Conservation (phyloP, 2,797 vertebrate species). For the Anas capensis region DNA sequence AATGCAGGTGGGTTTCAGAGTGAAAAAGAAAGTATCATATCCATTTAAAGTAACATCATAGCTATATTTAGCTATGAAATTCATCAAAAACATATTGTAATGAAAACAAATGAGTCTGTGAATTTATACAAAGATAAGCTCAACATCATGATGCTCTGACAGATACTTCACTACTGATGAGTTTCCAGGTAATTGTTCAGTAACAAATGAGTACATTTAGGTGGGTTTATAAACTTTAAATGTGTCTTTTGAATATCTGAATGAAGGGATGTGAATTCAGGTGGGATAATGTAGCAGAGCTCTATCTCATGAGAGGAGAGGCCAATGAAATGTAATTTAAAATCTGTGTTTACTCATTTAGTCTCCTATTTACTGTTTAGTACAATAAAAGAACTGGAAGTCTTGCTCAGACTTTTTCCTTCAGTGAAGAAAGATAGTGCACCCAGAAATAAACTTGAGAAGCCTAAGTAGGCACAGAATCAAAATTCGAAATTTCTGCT, state of each 20-base stretch:
- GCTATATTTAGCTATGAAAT: background rate
- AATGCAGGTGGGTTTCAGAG: background rate
- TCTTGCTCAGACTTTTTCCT: background rate
- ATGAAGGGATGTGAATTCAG: background rate
- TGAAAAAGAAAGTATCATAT: background rate
- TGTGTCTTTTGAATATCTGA: background rate
- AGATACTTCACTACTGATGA: background rate
- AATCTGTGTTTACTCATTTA: background rate
- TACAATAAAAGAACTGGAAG: background rate
- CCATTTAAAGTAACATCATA: background rate
- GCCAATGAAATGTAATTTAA: background rate
- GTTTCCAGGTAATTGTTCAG: background rate
- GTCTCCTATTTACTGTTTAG: background rate
- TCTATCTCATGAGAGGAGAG: background rate
- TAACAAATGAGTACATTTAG: background rate
- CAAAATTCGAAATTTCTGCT: background rate
- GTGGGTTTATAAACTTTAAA: background rate
- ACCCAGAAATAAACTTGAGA: background rate
- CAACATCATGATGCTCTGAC: background rate
- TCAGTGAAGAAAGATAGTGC: background rate
- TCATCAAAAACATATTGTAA: background rate
- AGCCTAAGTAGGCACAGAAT: background rate
- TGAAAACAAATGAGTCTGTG: background rate
- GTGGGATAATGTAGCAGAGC: background rate
- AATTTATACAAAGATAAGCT: background rate